Base-by-base conservation (phyloP, 2,888 invertebrate species). In the Polietes domitor region DNA sequence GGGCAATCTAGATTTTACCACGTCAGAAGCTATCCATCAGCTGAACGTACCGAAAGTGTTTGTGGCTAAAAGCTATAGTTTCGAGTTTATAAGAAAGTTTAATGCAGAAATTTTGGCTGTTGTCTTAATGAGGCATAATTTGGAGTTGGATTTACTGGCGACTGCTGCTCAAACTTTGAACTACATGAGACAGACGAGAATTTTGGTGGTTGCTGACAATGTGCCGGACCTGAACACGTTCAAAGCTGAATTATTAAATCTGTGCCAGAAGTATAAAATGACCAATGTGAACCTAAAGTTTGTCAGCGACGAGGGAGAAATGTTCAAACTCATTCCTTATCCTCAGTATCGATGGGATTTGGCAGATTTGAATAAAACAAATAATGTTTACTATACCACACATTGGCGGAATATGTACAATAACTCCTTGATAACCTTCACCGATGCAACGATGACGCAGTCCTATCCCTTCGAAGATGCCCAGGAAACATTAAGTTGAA, bases 401-500 rank as follows among this genome's bases (percentile, higher is more conserved):
- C 37, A 74, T 47, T 70, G 41, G 41, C 43, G 41, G 0, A 41
- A 83, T 47, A 32, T 80, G 65, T 15, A 65, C 21, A 80, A 77
- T 17, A 80, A 74, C 53, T n/a, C 65, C 1, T 77, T 90, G 0
- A 32, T 7, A 0, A 85, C 83, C 0, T 6, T 87, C 15, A 85
- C 88, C 17, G 89, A 88, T 58, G 87, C 88, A 32, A 26, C 85
- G 1, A 55, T 86, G 9, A 89, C 89, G 0, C 87, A 87, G 0
- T 78, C 86, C 0, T 65, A 88, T 0, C n/a, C 86, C 3, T 88
- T 86, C 71, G 75, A 5, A 10, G 74, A 87, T 73, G 15, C 21
- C 1, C 55, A 61, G 55, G 84, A 0, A 77, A 86, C 2, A 0
- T 78, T 0, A 75, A 82, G 0, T 32, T 88, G 1, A 63, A 68